These are phyloP conservation scores for Spialia ferax DNA, from an alignment of 2,888 invertebrate species.

Conservation along the genomic window DNA sequence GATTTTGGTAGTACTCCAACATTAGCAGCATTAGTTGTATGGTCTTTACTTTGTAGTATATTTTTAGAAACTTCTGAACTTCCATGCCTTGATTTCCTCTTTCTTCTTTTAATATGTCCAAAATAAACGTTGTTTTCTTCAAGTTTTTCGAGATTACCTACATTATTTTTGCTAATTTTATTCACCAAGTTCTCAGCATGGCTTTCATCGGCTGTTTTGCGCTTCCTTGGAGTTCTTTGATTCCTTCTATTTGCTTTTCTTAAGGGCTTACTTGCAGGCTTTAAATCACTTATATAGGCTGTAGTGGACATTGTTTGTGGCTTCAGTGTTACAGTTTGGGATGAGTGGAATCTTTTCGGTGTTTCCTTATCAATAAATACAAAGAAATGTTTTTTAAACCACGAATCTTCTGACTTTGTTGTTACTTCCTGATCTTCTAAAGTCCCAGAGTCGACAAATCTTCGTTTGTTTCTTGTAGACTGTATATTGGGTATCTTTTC, in stretches of 20 bases:
- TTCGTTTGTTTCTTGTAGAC: constrained; percentile 47
- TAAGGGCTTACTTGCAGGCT: background rate
- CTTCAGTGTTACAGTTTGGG: constrained; percentile 65
- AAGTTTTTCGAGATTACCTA: background rate
- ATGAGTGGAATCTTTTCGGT: constrained; percentile 66
- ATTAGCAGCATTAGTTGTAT: background rate
- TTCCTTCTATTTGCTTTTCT: background rate
- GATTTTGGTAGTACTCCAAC: constrained; percentile 9
- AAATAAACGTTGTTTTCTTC: background rate
- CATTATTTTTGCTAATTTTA: background rate
- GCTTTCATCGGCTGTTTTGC: background rate
- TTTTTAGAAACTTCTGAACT: background rate
- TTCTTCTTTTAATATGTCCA: background rate
- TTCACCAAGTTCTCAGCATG: background rate
- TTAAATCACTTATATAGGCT: background rate
- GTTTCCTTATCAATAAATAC: constrained; percentile 64
- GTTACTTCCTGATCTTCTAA: constrained; percentile 68
- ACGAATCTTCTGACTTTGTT: constrained; percentile 70
- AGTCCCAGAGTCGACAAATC: constrained; percentile 62
- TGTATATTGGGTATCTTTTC: constrained; percentile 68
- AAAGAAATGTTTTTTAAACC: constrained; percentile 75
- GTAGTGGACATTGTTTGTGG: constrained; percentile 42
- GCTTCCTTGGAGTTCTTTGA: background rate
- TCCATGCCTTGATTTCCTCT: constrained; percentile 19
- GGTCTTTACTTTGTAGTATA: background rate